These are phyloP conservation scores for Petrocephalus microphthalmus DNA, from an alignment of 2,113 vertebrate genomes.

Conservation along the genomic window DNA sequence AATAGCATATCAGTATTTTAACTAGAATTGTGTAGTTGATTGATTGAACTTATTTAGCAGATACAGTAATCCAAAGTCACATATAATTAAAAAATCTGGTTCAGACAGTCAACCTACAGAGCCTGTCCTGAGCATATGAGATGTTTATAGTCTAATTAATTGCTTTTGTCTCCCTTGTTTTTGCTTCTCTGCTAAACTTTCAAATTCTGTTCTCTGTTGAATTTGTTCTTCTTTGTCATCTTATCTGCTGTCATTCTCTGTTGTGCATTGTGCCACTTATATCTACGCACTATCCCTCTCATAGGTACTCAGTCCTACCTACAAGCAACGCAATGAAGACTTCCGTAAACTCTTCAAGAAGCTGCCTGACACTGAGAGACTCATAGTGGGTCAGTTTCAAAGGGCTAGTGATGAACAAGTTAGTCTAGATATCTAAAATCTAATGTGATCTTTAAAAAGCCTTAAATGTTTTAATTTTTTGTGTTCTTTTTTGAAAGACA, in stretches of 20 bases:
- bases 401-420: background rate
- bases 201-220: background rate
- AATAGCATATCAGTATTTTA: background rate
- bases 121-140: background rate
- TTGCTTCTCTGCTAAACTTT: background rate
- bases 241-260: background rate
- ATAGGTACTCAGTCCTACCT: slow-evolving; percentile 83
- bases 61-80: background rate
- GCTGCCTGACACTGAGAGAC: slow-evolving; percentile 76
- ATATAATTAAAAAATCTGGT: background rate
- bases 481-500: background rate
- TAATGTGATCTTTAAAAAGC: background rate
- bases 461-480: background rate
- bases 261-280: background rate
- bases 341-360: slow-evolving; percentile 86
- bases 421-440: background rate
- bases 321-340: slow-evolving; percentile 85
- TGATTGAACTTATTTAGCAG: background rate
- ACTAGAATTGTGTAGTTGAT: background rate
- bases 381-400: slow-evolving; percentile 76
- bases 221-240: background rate
- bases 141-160: background rate
- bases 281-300: background rate
- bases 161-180: slow-evolving; percentile 12
- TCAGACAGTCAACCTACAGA: background rate